phyloP scores from a whole-genome alignment of 1,140 invertebrate species.

The Drosophila orosa region DNA sequence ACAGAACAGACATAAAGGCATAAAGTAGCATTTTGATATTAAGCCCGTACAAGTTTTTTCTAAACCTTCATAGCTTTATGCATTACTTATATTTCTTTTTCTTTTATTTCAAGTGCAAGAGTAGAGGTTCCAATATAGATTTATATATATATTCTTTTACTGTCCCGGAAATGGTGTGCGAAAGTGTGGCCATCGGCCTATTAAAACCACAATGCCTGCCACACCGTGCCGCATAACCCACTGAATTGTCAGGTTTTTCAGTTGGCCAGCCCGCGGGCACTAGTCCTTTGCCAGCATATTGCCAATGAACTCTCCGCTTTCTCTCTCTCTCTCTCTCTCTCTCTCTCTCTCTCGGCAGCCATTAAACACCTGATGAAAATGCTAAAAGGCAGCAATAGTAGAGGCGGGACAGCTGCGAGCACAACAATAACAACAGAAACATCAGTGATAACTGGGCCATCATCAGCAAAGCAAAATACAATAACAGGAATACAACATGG shows the following conservation, averaged over 20 bases:
- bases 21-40: no score
- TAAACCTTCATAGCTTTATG: no score
- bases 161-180: not conserved
- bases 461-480: not conserved
- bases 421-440: slow-evolving; percentile 7
- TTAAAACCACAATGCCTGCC: slow-evolving; percentile 45
- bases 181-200: slow-evolving; percentile 43
- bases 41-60: no score
- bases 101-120: not conserved
- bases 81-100: no score
- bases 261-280: slow-evolving; percentile 10
- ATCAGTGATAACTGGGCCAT: slow-evolving; percentile 31
- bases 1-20: no score
- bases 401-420: not conserved
- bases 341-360: slow-evolving; percentile 9
- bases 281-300: slow-evolving; percentile 10
- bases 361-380: slow-evolving; percentile 50
- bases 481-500: not conserved
- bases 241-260: slow-evolving; percentile 27
- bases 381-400: slow-evolving; percentile 13
- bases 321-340: slow-evolving; percentile 2
- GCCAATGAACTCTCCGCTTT: slow-evolving; percentile 31
- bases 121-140: not conserved
- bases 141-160: not conserved
- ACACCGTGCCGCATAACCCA: slow-evolving; percentile 24